A percentile compares a stretch with the other conserved stretches of the same genome.
These are phyloP conservation scores for Meda fulgida DNA, from an alignment of 2,797 vertebrate species.

Conservation along the genomic window DNA sequence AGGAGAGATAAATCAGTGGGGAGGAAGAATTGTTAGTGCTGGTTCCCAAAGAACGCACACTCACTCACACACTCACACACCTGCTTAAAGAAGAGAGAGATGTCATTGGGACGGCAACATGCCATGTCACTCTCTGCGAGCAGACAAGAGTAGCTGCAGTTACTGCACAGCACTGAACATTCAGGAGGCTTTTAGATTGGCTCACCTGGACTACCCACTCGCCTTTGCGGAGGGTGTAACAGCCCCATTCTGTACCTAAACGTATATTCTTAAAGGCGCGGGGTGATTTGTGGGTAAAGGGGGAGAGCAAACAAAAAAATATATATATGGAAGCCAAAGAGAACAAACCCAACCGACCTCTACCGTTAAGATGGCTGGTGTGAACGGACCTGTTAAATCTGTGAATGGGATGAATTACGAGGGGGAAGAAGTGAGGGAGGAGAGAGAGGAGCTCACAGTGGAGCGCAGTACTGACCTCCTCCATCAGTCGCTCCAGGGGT, in stretches of 20 bases:
- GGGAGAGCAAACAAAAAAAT: slow-evolving; percentile 60
- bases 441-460: slow-evolving; percentile 33
- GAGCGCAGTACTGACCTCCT: slow-evolving; percentile 91
- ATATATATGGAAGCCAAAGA: slow-evolving; percentile 66
- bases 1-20: slow-evolving; percentile 99
- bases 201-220: slow-evolving; percentile 88
- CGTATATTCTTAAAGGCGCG: slow-evolving; percentile 66
- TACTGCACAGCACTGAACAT: slow-evolving; percentile 75
- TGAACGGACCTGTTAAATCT: slow-evolving; percentile 47
- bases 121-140: slow-evolving; percentile 61
- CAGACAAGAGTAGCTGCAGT: slow-evolving; percentile 36
- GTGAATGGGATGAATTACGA: slow-evolving; percentile 49
- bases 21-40: slow-evolving; percentile 97
- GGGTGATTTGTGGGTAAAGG: slow-evolving; percentile 80
- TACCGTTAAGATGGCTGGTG: slow-evolving; percentile 43
- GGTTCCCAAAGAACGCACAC: slow-evolving; percentile 61
- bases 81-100: slow-evolving; percentile 80
- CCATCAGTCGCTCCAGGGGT: slow-evolving; percentile 94
- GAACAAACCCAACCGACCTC: slow-evolving; percentile 64
- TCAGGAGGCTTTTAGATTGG: slow-evolving; percentile 78
- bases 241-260: slow-evolving; percentile 65
- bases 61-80: slow-evolving; percentile 66
- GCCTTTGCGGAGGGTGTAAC: slow-evolving; percentile 80
- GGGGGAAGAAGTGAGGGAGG: slow-evolving; percentile 53
- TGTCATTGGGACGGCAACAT: slow-evolving; percentile 80